Base-by-base conservation (phyloP, 2,113 vertebrate species). In the human region DNA sequence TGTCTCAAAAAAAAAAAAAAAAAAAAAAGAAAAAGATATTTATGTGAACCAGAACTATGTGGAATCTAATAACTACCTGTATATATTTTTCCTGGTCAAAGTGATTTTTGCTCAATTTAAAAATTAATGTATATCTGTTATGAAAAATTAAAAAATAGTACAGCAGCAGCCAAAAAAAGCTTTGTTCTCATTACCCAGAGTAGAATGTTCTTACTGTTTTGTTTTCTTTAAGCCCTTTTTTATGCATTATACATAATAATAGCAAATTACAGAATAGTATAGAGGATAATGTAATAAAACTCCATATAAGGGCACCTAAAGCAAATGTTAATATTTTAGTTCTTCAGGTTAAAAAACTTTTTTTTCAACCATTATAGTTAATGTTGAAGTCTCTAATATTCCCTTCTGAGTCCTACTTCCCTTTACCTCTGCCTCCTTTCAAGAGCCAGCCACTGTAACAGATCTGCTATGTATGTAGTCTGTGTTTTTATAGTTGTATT, bases 161-260 rank as follows among this genome's bases (percentile, higher is more conserved):
- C 7, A 72, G 23, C 32, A 90, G 40, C n/a, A 73, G 61, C 35
- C 43, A 38, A 12, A 40, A 79, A 57, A 50, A 35, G 48, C 40
- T 84, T 96, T 93, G n/a, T 87, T 50, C 73, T 96, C 5, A 35
- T 92, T 76, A 92, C n/a, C 72, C 32, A 79, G 40, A 66, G 64
- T 52, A 76, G 30, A 89, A 88, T 85, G 23, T 70, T 96, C 70
- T 92, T 68, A 70, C 16, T 64, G 13, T 75, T 92, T 79, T 40
- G 18, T 76, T 95, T 90, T 50, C n/a, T 88, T 87, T 68, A 32
- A 80, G 92, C 27, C 13, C 59, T 12, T 83, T 82, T 89, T 90
- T 79, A 7, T 84, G 35, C 55, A 52, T 73, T 83, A 66, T 72
- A 38, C 87, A 88, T 43, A 94, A 80, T 85, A 87, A 32, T 61